Conservation (phyloP, 2,888 invertebrate genomes). For the Terebella lapidaria region DNA sequence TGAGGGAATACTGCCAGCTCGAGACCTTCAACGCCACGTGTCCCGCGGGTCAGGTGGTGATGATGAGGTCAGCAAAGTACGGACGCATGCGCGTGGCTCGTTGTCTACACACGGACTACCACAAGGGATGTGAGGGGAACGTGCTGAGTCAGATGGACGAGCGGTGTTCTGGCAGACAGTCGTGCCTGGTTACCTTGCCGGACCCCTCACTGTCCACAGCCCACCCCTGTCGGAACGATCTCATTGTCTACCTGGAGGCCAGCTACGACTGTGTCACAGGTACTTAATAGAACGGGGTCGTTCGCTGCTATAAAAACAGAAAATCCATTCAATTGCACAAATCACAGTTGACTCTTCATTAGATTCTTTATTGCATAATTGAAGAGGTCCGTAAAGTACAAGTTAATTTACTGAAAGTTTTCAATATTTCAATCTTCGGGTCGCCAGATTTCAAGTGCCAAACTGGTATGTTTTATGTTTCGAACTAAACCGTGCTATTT, state of each 20-base stretch:
- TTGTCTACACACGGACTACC: conserved; percentile 18
- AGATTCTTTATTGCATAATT: too few species aligned
- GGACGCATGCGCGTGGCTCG: conserved; percentile 24
- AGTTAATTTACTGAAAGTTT: too few species aligned
- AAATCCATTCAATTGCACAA: too few species aligned
- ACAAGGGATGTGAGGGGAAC: conserved; percentile 22
- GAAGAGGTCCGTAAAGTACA: too few species aligned
- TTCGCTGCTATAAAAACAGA: too few species aligned
- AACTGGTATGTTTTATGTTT: too few species aligned
- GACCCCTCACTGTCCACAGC: conserved; percentile 18
- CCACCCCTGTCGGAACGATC: conserved; percentile 23
- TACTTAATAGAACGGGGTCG: conserved; percentile 10
- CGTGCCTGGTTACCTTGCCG: conserved; percentile 20
- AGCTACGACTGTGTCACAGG: conserved; percentile 23
- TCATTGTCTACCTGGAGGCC: conserved; percentile 24
- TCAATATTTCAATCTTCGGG: too few species aligned
- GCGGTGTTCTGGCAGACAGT: conserved; percentile 22
- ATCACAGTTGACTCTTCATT: too few species aligned
- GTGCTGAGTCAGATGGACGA: conserved; percentile 21
- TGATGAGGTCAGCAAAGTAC: conserved; percentile 14
- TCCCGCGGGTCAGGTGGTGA: conserved; percentile 4
- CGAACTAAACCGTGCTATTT: too few species aligned
- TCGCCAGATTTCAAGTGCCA: too few species aligned
- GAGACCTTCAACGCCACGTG: conserved; percentile 15
- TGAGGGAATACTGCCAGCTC: conserved; percentile 11